These are phyloP conservation scores for Creontiades dilutus DNA, from an alignment of 2,888 invertebrate species.

Conservation along the genomic window DNA sequence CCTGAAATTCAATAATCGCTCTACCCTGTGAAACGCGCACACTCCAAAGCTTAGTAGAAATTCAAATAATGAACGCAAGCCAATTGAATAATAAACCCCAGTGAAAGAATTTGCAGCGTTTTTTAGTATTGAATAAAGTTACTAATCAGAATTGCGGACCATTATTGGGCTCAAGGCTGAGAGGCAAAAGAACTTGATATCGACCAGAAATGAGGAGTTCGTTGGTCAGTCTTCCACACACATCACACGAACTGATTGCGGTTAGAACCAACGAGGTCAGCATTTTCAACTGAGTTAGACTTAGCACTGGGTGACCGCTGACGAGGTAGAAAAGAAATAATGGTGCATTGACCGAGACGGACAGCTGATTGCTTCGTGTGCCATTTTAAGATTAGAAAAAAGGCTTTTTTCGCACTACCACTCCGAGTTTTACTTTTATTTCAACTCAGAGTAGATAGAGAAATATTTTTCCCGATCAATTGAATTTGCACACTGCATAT, in stretches of 20 bases:
- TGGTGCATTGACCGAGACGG: not conserved
- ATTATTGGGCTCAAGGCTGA: no score
- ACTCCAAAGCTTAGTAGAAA: no score
- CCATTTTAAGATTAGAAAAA: not conserved
- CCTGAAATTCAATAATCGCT: no score
- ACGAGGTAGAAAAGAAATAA: constrained; percentile 14
- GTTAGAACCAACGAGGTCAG: not conserved
- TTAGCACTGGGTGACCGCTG: not conserved
- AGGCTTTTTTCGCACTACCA: no score
- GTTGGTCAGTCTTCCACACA: constrained; percentile 19
- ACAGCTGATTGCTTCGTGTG: not conserved
- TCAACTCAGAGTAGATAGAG: not conserved
- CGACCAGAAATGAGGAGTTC: not conserved
- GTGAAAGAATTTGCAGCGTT: no score
- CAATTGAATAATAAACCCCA: no score
- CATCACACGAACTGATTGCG: not conserved
- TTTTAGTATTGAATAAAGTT: no score
- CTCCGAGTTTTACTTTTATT: no score
- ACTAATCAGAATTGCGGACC: no score
- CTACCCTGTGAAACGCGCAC: no score
- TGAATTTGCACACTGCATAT: not conserved
- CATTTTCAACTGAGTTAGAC: not conserved
- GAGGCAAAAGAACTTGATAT: no score
- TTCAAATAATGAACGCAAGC: no score
- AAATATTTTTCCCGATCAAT: not conserved